These are phyloP conservation scores for Rhaphigaster nebulosa DNA, from an alignment of 2,888 invertebrate genomes.

Conservation along the genomic window DNA sequence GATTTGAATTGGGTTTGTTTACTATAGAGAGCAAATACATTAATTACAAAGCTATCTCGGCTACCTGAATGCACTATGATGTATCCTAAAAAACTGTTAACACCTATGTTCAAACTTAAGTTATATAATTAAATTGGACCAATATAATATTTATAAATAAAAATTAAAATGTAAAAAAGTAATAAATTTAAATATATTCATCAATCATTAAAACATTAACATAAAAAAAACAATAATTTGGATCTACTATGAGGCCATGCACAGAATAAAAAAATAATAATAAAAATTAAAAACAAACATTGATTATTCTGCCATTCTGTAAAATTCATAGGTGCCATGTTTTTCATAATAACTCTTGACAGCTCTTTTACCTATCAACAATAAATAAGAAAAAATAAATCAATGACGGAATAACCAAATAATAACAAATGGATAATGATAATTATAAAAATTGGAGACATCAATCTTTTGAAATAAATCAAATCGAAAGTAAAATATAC, in stretches of 20 bases:
- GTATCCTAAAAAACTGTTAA: not conserved
- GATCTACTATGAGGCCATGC: conserved; percentile 24
- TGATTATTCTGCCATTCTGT: conserved; percentile 47
- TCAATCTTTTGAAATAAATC: not conserved
- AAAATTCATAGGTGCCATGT: conserved; percentile 45
- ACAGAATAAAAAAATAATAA: conserved; percentile 12
- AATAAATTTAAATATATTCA: too few species aligned
- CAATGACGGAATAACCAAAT: not conserved
- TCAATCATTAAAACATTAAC: too few species aligned
- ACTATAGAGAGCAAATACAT: not conserved
- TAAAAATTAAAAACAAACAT: conserved; percentile 50
- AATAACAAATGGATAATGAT: not conserved
- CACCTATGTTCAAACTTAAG: not conserved
- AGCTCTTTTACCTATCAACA: conserved; percentile 52
- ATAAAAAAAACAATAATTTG: not conserved
- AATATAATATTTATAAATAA: not conserved
- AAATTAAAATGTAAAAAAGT: not conserved
- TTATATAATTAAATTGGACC: not conserved
- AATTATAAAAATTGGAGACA: not conserved
- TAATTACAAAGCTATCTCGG: not conserved
- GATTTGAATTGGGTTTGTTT: not conserved
- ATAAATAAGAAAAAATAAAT: conserved; percentile 50
- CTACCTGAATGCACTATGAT: not conserved
- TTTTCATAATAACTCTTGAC: conserved; percentile 43
- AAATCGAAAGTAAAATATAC: not conserved